phyloP scores from a whole-genome alignment of 2,797 vertebrate genomes.

The Valencia hispanica region DNA sequence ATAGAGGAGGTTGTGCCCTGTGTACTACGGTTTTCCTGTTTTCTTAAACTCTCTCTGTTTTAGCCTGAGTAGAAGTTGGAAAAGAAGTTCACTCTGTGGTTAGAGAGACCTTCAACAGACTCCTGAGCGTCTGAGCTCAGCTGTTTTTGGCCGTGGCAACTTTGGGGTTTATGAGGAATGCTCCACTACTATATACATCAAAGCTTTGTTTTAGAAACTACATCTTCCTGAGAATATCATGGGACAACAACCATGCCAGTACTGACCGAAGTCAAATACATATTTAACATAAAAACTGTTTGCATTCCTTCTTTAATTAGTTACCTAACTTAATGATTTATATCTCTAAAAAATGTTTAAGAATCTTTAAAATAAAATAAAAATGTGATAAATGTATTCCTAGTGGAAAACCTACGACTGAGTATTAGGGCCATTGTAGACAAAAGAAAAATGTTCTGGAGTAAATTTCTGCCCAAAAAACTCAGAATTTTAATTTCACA shows the following conservation, averaged over 20 bases:
- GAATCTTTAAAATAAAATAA: neutral
- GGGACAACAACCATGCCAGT: conserved; percentile 7
- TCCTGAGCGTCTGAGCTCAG: conserved; percentile 72
- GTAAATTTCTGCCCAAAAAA: too few species aligned
- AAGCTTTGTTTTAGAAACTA: conserved; percentile 47
- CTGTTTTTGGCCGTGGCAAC: conserved; percentile 66
- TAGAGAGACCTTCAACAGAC: conserved; percentile 73
- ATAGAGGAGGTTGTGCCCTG: conserved; percentile 42
- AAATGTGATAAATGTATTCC: conserved; percentile 3
- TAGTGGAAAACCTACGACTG: neutral
- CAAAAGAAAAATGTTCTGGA: too few species aligned
- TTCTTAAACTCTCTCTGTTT: conserved; percentile 28
- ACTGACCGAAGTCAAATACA: conserved; percentile 11
- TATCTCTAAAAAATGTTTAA: conserved; percentile 16
- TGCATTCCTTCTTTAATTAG: conserved; percentile 9
- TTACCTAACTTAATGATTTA: too few species aligned
- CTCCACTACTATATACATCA: conserved; percentile 52
- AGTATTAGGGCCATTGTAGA: too few species aligned
- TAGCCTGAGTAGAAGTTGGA: conserved; percentile 54
- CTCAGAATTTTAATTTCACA: too few species aligned
- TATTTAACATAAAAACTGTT: neutral
- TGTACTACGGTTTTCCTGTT: conserved; percentile 41
- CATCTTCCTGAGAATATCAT: conserved; percentile 24
- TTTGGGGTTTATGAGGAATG: conserved; percentile 65
- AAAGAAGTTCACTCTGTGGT: conserved; percentile 66